Evolutionary conservation across 2,888 invertebrate species (phyloP).

Genomic region (Chouioia cunea): DNA sequence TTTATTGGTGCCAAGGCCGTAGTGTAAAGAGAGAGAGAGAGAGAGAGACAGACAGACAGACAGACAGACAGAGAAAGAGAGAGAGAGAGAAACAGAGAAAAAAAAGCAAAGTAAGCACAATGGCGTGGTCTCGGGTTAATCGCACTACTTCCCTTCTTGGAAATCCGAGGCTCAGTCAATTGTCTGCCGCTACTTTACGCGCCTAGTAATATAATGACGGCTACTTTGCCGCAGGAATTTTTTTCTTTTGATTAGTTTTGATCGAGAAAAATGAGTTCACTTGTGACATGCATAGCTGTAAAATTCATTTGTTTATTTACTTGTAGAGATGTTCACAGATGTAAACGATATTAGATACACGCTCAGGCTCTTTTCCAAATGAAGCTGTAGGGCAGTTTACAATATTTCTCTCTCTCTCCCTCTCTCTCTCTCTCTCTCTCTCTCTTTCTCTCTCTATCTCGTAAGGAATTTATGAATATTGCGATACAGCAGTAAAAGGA

Average conservation of each 20-base stretch:
- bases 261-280: no score
- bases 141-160: constrained; percentile 32
- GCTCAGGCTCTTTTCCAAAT: no score
- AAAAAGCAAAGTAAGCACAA: constrained; percentile 12
- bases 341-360: no score
- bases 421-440: no score
- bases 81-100: constrained; percentile 6
- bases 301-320: no score
- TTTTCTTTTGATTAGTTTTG: no score
- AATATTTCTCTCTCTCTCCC: no score
- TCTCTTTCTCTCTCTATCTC: constrained; percentile 36
- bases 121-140: constrained; percentile 19
- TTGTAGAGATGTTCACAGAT: no score
- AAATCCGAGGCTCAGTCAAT: constrained; percentile 36
- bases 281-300: no score
- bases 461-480: constrained; percentile 48
- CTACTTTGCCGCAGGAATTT: no score
- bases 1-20: constrained; percentile 43
- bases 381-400: no score
- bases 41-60: constrained; percentile 13
- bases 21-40: constrained; percentile 1
- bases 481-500: constrained; percentile 42
- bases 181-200: constrained; percentile 6
- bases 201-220: background rate
- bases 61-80: constrained; percentile 1